phyloP scores from a whole-genome alignment of 2,113 vertebrate genomes.

The Coptodon rendalli region DNA sequence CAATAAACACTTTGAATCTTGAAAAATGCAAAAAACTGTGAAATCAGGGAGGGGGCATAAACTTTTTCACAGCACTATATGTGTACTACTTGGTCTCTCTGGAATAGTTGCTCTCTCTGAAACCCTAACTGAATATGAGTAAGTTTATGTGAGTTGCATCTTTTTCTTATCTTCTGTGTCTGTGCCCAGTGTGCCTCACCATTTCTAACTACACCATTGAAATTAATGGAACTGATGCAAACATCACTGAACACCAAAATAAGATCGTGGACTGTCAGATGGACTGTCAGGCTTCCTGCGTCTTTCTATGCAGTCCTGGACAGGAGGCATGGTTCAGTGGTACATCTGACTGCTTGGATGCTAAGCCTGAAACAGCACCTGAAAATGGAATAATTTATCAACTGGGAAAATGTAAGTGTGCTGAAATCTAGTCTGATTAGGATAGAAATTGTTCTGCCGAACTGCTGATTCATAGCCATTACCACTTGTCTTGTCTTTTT shows the following conservation, averaged over 20 bases:
- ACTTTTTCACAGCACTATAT: neutral
- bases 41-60: neutral
- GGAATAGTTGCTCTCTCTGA: neutral
- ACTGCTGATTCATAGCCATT: neutral
- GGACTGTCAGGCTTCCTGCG: fast-evolving
- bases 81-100: neutral
- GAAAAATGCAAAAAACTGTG: neutral
- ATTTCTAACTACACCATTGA: fast-evolving
- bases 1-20: neutral
- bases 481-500: neutral
- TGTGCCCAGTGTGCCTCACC: neutral
- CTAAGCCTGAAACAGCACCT: fast-evolving
- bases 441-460: neutral
- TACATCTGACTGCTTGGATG: neutral
- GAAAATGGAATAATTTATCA: fast-evolving
- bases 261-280: fast-evolving
- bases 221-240: fast-evolving
- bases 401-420: neutral
- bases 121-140: neutral
- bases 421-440: neutral
- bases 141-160: neutral
- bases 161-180: neutral
- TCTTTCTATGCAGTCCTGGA: fast-evolving
- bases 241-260: fast-evolving
- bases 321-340: fast-evolving